A percentile compares a stretch with the other conserved stretches of the same genome.
Evolutionary conservation across 1,140 invertebrate species (phyloP).

Genomic region (Sinella curviseta): DNA sequence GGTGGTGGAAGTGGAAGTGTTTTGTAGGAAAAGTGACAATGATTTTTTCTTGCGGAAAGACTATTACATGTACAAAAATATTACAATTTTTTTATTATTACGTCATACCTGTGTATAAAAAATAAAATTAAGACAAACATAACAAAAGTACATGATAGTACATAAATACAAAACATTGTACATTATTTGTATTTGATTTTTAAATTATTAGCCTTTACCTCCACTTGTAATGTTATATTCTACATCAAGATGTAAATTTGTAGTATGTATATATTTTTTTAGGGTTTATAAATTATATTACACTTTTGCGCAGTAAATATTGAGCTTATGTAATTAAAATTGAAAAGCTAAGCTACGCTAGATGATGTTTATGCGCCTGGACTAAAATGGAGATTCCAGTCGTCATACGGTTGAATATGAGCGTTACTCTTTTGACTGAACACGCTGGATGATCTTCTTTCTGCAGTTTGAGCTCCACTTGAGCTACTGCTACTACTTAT

Average conservation of each 20-base stretch:
- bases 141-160: not conserved
- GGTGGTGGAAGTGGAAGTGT: not conserved
- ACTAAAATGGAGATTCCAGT: conserved; percentile 14
- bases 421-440: too few species aligned
- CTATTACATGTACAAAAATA: not conserved
- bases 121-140: too few species aligned
- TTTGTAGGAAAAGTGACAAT: not conserved
- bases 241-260: not conserved
- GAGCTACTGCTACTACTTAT: not conserved
- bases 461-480: not conserved
- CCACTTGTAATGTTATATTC: too few species aligned
- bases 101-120: too few species aligned
- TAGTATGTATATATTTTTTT: not conserved
- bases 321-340: not conserved
- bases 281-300: not conserved
- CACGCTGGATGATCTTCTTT: not conserved
- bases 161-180: not conserved
- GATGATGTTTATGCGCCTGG: not conserved
- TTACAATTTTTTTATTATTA: too few species aligned
- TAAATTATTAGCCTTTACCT: too few species aligned
- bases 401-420: not conserved
- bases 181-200: too few species aligned
- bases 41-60: not conserved
- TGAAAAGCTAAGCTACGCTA: too few species aligned
- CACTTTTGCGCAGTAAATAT: not conserved